Evolutionary conservation across 2,113 vertebrate species (phyloP), one percentile per base, ranked within the genome.

Genomic region (Nothoprocta pentlandii): DNA sequence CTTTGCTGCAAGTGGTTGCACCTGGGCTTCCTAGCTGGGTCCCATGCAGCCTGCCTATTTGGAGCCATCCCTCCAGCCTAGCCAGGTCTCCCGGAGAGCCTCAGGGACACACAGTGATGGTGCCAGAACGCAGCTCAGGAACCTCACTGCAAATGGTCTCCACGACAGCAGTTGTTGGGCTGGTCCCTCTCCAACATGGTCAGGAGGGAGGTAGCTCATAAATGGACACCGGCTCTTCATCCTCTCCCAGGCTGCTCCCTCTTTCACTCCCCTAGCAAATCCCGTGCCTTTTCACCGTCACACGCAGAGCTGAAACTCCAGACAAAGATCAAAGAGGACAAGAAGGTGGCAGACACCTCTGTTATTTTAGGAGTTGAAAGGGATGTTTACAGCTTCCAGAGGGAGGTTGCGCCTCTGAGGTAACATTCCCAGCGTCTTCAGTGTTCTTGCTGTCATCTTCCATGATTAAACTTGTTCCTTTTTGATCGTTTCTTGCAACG

Each of bases 241-340:
- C 41, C 44, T 32, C 61, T 47, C 34, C 46, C 46, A 12, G 1
- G 1, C 34, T n/a, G 16, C 44, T 66, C 76, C 77, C 34, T 4
- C 0, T 4, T 19, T 26, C 39, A 22, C 36, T 25, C 7, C 28
- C 13, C 81, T 44, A 44, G 4, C 44, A 44, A 56, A 19, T 26
- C 56, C 51, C 71, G 32, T 9, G 11, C 42, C 10, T 32, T 46
- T 26, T 6, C 67, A n/a, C 30, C 1, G 0, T 6, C 66, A 64
- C 58, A 25, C 25, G 17, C 21, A 0, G 51, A 16, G 58, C 4
- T 41, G 59, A 36, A 88, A 25, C 47, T 73, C 69, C 68, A 69
- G 71, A 16, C 44, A 70, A 5, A 85, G 75, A 95, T 94, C 92
- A 94, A 92, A 94, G 92, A 42, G 58, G 32, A 90, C 66, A 56